These are phyloP conservation scores for Hypsopygia costalis DNA, from an alignment of 2,888 invertebrate species.

Conservation along the genomic window DNA sequence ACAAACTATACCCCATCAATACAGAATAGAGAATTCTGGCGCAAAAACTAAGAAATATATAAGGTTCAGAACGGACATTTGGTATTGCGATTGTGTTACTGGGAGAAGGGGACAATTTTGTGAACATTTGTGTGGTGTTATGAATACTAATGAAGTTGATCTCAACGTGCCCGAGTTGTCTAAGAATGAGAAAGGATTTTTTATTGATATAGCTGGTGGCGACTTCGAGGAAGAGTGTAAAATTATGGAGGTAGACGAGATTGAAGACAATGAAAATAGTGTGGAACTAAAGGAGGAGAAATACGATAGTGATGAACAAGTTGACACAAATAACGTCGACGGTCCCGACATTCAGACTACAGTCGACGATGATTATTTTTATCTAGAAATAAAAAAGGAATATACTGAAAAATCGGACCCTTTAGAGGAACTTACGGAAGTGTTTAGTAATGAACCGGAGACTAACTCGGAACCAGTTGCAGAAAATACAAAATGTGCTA, in stretches of 20 bases:
- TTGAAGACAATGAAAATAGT: slow-evolving; percentile 1
- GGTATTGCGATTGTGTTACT: slow-evolving; percentile 32
- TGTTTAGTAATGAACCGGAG: background rate
- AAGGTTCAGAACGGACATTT: slow-evolving; percentile 28
- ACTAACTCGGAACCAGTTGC: background rate
- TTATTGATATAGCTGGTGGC: slow-evolving; percentile 22
- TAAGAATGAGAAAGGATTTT: slow-evolving; percentile 16
- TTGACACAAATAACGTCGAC: background rate
- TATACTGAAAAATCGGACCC: slow-evolving; percentile 18
- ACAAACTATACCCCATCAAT: slow-evolving; percentile 17
- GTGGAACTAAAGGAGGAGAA: slow-evolving; percentile 1
- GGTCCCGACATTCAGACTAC: background rate
- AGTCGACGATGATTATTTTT: slow-evolving; percentile 13
- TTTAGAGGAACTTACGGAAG: slow-evolving; percentile 15
- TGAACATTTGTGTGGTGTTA: slow-evolving; percentile 29
- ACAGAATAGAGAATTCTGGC: slow-evolving; percentile 10
- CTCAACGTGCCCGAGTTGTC: slow-evolving; percentile 15
- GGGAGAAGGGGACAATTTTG: slow-evolving; percentile 32
- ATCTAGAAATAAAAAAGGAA: slow-evolving; percentile 20
- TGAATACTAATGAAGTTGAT: slow-evolving; percentile 21
- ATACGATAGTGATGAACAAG: background rate
- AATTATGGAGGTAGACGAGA: background rate
- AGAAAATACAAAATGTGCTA: background rate
- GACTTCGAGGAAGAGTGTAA: slow-evolving; percentile 9
- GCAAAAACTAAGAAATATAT: slow-evolving; percentile 6